These are phyloP conservation scores for Corynorhinus townsendii DNA, from an alignment of 2,113 vertebrate genomes.

Conservation along the genomic window DNA sequence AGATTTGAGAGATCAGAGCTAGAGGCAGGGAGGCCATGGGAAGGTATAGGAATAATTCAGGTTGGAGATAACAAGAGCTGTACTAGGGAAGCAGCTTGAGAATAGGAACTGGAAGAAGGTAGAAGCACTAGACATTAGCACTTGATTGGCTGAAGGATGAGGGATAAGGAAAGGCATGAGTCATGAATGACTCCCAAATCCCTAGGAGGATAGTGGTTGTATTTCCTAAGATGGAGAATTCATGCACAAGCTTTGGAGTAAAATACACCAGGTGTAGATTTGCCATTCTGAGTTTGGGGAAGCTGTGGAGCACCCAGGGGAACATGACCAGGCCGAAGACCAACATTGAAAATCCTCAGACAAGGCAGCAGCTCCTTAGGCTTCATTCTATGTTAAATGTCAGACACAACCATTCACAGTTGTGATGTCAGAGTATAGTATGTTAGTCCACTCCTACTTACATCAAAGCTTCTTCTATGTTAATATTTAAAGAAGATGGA, in stretches of 20 bases:
- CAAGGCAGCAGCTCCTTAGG: neutral
- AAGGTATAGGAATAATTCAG: neutral
- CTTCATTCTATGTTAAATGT: neutral
- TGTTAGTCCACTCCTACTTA: neutral
- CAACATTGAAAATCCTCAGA: neutral
- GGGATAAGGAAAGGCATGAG: neutral
- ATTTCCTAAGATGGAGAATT: neutral
- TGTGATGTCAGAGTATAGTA: neutral
- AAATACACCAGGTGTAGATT: neutral
- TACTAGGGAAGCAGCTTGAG: neutral
- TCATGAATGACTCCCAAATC: neutral
- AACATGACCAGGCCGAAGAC: neutral
- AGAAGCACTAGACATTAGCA: neutral
- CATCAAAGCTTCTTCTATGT: neutral
- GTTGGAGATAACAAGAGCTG: neutral
- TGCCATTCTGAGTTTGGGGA: neutral
- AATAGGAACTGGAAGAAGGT: neutral
- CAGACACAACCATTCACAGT: neutral
- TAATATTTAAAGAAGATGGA: neutral
- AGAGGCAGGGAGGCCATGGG: neutral
- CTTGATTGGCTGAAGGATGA: neutral
- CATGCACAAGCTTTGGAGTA: neutral
- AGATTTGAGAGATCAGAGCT: neutral
- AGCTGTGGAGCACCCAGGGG: neutral
- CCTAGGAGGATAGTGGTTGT: neutral